Percentiles rank a stretch among this genome's conserved stretches.
Evolutionary conservation across 2,888 invertebrate species (phyloP).

Genomic region (Mimas tiliae): DNA sequence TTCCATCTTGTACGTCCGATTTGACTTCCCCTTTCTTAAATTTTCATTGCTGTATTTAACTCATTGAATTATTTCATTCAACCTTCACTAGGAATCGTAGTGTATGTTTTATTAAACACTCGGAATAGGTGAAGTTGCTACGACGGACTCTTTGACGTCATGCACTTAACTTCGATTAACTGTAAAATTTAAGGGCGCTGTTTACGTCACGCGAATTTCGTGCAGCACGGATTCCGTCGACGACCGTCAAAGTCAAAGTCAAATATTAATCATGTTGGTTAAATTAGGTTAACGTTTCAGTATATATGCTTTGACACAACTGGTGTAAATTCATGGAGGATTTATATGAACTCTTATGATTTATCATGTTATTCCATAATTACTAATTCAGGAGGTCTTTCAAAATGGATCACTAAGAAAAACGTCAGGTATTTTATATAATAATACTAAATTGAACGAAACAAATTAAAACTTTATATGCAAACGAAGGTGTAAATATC

Average conservation of each 20-base stretch:
- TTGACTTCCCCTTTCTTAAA: background rate
- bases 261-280: background rate
- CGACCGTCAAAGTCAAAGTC: background rate
- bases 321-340: too few species aligned
- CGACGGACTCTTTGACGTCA: slow-evolving; percentile 1
- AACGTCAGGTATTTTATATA: too few species aligned
- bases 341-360: too few species aligned
- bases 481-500: too few species aligned
- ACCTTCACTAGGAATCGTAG: background rate
- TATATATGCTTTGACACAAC: background rate
- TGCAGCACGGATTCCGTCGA: background rate
- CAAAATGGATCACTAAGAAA: too few species aligned
- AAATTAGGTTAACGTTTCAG: background rate
- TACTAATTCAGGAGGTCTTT: too few species aligned
- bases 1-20: background rate
- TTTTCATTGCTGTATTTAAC: background rate
- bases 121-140: background rate
- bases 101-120: background rate
- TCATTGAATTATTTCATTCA: background rate
- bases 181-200: background rate
- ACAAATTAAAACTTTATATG: too few species aligned
- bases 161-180: background rate
- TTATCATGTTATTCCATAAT: too few species aligned
- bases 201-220: slow-evolving; percentile 3
- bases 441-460: too few species aligned